Percentiles rank a stretch among this genome's conserved stretches.
phyloP scores from a whole-genome alignment of 2,797 vertebrate genomes.

The Artibeus lituratus region DNA sequence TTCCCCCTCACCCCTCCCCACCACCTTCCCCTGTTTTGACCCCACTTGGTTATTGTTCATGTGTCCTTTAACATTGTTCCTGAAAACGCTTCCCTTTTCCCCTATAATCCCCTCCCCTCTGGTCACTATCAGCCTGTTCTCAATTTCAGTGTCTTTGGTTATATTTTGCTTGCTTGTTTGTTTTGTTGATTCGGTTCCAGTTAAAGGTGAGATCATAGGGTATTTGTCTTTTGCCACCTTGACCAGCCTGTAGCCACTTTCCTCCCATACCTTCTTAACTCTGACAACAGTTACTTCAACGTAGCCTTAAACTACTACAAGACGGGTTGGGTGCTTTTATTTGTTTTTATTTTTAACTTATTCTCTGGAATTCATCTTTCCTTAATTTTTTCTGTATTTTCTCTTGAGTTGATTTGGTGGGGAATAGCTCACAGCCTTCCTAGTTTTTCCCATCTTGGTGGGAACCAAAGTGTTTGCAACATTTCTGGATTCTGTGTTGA shows the following conservation, averaged over 20 bases:
- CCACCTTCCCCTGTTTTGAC: no score
- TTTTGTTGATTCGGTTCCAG: no score
- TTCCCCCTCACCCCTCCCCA: no score
- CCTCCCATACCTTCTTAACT: fast-evolving
- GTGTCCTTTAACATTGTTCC: no score
- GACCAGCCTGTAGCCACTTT: neutral
- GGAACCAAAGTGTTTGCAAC: neutral
- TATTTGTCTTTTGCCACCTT: no score
- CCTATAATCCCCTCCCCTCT: no score
- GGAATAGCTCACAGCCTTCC: fast-evolving
- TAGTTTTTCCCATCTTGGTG: neutral
- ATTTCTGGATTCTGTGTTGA: neutral
- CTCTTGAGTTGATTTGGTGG: neutral
- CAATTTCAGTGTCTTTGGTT: no score
- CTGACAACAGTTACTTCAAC: neutral
- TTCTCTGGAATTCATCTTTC: neutral
- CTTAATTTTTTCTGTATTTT: neutral
- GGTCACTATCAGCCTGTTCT: no score
- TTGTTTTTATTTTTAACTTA: neutral
- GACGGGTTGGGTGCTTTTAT: neutral
- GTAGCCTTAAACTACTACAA: neutral
- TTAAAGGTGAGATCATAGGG: no score
- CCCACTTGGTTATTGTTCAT: no score
- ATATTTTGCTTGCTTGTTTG: no score
- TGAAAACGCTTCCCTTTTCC: no score